Evolutionary conservation across 1,140 invertebrate species (phyloP), one percentile per base, ranked within the genome.

Genomic region (Varroa destructor): DNA sequence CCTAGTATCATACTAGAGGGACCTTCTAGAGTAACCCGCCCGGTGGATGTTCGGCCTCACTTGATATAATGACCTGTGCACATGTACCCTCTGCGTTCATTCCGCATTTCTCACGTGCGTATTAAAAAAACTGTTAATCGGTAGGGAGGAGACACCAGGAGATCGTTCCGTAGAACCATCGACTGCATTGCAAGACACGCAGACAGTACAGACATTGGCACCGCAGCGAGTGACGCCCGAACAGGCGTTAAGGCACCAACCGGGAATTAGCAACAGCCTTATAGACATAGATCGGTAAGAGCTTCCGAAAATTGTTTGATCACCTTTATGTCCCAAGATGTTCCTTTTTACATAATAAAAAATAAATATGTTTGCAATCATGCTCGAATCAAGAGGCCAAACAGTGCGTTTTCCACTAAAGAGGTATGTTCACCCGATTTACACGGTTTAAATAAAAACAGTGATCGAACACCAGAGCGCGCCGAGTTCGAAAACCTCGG

Each of bases 401-500:
- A 25, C 25, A 25, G 25, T 25, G 25, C 25, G 25, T 25, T 25
- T 25, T 25, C 25, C 25, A 25, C 25, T 25, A 25, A 25, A 25
- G 25, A 25, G 25, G 25, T 25, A 25, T 25, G 25, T 25, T 25
- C 25, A 0, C 25, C 25, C 25, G 25, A 25, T 25, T 25, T 25
- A 25, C 25, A 25, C 25, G 25, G 8, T 51, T 51, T 8, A 8
- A 3, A 3, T 51, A 3, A 8, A 51, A 56, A 51, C 57, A 43
- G 74, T 36, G 74, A 75, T 73, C 74, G 77, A 72, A 91, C 88
- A 14, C 89, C 89, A 0, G 91, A 93, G 77, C 80, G 91, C 75
- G 89, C 91, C 77, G 88, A 89, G 81, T 89, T 89, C 82, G 82
- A 85, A 74, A 86, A 86, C 78, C 81, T 84, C 71, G 83, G 85